Evolutionary conservation across 1,140 invertebrate genomes (phyloP).

Genomic region (Zaprionus tsacasi): DNA sequence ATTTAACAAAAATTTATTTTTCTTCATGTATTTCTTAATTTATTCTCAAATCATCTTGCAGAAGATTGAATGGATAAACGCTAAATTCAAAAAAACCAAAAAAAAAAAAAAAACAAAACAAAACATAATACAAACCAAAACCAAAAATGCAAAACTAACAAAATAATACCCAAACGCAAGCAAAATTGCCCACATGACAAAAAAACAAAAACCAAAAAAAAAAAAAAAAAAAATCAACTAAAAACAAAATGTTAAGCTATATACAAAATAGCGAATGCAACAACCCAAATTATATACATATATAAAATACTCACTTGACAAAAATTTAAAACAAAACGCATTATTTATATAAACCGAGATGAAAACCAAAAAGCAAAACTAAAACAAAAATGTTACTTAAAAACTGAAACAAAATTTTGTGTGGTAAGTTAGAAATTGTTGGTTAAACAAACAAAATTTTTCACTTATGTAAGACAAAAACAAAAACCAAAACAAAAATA

Average conservation of each 20-base stretch:
- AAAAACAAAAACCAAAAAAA: slow-evolving; percentile 42
- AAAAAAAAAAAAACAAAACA: slow-evolving; percentile 60
- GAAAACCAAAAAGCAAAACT: slow-evolving; percentile 36
- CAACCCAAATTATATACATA: slow-evolving; percentile 76
- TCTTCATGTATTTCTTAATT: slow-evolving; percentile 81
- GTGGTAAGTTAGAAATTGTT: slow-evolving; percentile 84
- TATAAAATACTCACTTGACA: slow-evolving; percentile 77
- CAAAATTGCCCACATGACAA: slow-evolving; percentile 67
- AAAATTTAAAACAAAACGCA: slow-evolving; percentile 59
- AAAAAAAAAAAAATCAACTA: slow-evolving; percentile 30
- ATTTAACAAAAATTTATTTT: slow-evolving; percentile 77
- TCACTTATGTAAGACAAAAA: slow-evolving; percentile 36
- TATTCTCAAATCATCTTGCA: slow-evolving; percentile 82
- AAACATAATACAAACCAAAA: slow-evolving; percentile 57
- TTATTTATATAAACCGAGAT: slow-evolving; percentile 75
- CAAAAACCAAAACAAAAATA: slow-evolving; percentile 45
- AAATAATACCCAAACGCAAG: slow-evolving; percentile 58
- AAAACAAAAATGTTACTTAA: slow-evolving; percentile 67
- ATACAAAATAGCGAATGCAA: slow-evolving; percentile 54
- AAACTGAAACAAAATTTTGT: slow-evolving; percentile 83
- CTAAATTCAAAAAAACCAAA: slow-evolving; percentile 65
- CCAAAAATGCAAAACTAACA: slow-evolving; percentile 58
- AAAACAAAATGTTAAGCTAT: slow-evolving; percentile 67
- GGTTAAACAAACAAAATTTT: slow-evolving; percentile 63
- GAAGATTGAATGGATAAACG: slow-evolving; percentile 84